These are phyloP conservation scores for Saturnia pavonia DNA, from an alignment of 2,888 invertebrate species.

Conservation along the genomic window DNA sequence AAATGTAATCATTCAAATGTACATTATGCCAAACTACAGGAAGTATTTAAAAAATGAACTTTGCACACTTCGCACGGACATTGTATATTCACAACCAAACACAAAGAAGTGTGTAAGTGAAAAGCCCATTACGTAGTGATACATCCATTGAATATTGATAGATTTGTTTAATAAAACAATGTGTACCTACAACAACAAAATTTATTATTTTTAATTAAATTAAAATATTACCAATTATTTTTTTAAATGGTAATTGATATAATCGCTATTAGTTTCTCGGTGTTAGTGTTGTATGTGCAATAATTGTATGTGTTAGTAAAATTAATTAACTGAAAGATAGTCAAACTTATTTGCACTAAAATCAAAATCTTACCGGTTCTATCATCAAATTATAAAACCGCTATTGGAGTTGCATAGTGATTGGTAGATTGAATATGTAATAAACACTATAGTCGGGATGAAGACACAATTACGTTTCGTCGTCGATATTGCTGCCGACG, in stretches of 20 bases:
- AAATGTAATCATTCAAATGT: not conserved
- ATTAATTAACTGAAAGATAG: not conserved
- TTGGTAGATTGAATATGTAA: too few species aligned
- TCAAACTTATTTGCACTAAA: not conserved
- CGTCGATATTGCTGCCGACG: too few species aligned
- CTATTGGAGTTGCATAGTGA: too few species aligned
- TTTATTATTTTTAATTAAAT: not conserved
- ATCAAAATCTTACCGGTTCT: not conserved
- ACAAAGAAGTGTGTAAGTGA: not conserved
- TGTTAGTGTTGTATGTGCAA: constrained; percentile 1
- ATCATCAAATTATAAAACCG: not conserved
- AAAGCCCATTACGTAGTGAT: too few species aligned
- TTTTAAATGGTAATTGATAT: not conserved
- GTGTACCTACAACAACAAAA: too few species aligned
- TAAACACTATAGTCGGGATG: too few species aligned
- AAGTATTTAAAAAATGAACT: not conserved
- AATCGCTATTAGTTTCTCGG: not conserved
- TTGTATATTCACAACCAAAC: not conserved
- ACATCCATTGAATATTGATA: too few species aligned
- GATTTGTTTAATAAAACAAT: too few species aligned
- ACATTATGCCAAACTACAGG: not conserved
- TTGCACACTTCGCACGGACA: not conserved
- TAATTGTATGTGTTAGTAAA: not conserved
- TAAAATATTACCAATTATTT: not conserved
- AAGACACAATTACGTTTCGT: too few species aligned